Evolutionary conservation across 2,113 vertebrate genomes (phyloP), one percentile per base, ranked within the genome.

Genomic region (Crotophaga sulcirostris): DNA sequence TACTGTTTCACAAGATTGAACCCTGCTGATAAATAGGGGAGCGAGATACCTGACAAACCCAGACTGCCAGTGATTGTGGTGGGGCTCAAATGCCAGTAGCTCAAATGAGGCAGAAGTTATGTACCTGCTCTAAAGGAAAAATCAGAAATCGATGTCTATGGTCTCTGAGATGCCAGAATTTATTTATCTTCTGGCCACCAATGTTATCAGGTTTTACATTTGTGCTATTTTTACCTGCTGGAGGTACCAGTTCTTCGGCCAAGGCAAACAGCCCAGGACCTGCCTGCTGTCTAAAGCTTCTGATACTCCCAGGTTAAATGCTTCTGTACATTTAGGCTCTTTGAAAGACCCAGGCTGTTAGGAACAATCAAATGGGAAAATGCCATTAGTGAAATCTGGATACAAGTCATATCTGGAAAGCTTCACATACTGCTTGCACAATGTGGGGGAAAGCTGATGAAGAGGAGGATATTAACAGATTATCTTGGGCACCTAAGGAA

Each of bases 21-120:
- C 42, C 26, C 16, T 78, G 69, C 26, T 76, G 80, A 69, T 42
- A 47, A 64, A 82, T 4, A 40, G n/a, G 11, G 9, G 10, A 58
- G 25, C 6, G 77, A 91, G 70, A 60, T 31, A 33, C 21, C 56
- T 36, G 33, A 34, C 58, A 80, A 89, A 83, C 28, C 6, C 45
- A 84, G 72, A 6, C 58, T 79, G 44, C 31, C 49, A 18, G 18
- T 56, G 29, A 49, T 19, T 56, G n/a, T n/a, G 34, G 31, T 3
- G 3, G 45, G 54, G 34, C 1, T n/a, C n/a, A n/a, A n/a, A n/a
- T n/a, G n/a, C n/a, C n/a, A 1, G 34, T 16, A n/a, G 42, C 36
- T 67, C 42, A 36, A 9, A 81, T 36, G 7, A 74, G 42, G 4
- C 16, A 68, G 47, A 38, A 51, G 18, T 44, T 5, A 25, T 6